Conservation (phyloP, 2,888 invertebrate species). For the Quadriops clusia region DNA sequence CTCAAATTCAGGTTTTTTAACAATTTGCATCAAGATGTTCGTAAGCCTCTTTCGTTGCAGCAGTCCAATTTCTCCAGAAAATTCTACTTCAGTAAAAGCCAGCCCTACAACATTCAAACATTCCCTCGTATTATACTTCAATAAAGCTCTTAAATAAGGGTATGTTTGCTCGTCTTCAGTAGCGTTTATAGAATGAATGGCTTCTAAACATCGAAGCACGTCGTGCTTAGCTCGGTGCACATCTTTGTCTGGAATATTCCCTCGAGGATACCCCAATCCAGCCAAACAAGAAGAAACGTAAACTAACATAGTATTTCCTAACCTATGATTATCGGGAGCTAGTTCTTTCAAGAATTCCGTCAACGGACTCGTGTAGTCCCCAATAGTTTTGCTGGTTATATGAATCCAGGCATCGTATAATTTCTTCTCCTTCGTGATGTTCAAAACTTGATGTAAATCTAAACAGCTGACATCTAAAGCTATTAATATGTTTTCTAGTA, state of each 20-base stretch:
- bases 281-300: conserved; percentile 79
- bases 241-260: conserved; percentile 52
- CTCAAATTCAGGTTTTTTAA: conserved; percentile 53
- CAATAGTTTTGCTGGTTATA: conserved; percentile 64
- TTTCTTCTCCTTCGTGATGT: conserved; percentile 41
- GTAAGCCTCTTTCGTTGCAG: conserved; percentile 64
- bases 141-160: conserved; percentile 59
- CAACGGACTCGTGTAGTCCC: conserved; percentile 62
- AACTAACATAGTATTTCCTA: conserved; percentile 75
- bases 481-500: conserved; percentile 58
- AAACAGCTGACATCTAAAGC: conserved; percentile 61
- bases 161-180: conserved; percentile 51
- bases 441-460: conserved; percentile 62
- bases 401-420: conserved; percentile 62
- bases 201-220: conserved; percentile 56
- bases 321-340: conserved; percentile 39
- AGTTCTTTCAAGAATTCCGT: conserved; percentile 51
- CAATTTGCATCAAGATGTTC: conserved; percentile 64
- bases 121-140: conserved; percentile 74
- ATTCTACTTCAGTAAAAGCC: conserved; percentile 73
- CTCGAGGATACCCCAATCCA: conserved; percentile 72
- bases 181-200: conserved; percentile 52
- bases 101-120: conserved; percentile 75
- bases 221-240: conserved; percentile 60
- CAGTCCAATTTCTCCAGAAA: conserved; percentile 57